Evolutionary conservation across 2,888 invertebrate genomes (phyloP).

Genomic region (Andrena fulva): DNA sequence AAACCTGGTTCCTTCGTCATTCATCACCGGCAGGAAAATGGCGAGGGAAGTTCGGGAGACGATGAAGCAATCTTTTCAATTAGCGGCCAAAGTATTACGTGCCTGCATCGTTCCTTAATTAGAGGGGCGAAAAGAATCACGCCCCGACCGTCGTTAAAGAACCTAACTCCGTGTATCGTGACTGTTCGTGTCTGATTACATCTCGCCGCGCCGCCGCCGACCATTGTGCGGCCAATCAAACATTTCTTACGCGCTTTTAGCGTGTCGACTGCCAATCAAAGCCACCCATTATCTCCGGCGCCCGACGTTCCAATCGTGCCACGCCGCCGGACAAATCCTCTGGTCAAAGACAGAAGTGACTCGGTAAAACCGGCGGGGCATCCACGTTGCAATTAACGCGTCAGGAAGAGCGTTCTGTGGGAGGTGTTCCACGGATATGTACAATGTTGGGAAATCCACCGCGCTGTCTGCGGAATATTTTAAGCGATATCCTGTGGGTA

Average conservation of each 20-base stretch:
- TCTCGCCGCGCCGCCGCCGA: slow-evolving; percentile 33
- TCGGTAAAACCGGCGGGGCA: slow-evolving; percentile 18
- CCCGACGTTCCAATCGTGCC: slow-evolving; percentile 40
- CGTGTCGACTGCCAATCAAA: slow-evolving; percentile 53
- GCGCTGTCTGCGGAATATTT: too few relatives aligned
- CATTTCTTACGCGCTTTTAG: slow-evolving; percentile 48
- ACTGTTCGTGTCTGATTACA: slow-evolving; percentile 42
- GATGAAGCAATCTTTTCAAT: slow-evolving; percentile 9
- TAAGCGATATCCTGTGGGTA: too few relatives aligned
- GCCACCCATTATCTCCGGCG: slow-evolving; percentile 44
- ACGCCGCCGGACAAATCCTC: slow-evolving; percentile 15
- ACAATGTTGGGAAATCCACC: too few relatives aligned
- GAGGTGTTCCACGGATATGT: background rate
- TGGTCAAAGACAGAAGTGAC: slow-evolving; percentile 29
- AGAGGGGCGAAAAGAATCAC: background rate
- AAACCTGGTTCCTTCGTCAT: background rate
- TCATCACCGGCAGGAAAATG: background rate
- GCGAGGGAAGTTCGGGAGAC: background rate
- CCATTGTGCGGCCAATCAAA: slow-evolving; percentile 40
- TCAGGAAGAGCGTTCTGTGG: background rate
- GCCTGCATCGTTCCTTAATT: background rate
- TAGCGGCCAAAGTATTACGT: background rate
- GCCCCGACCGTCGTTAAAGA: slow-evolving; percentile 29
- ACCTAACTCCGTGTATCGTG: slow-evolving; percentile 19
- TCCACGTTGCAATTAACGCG: slow-evolving; percentile 16